Evolutionary conservation across 2,888 invertebrate species (phyloP).

Genomic region (Coelopa pilipes): DNA sequence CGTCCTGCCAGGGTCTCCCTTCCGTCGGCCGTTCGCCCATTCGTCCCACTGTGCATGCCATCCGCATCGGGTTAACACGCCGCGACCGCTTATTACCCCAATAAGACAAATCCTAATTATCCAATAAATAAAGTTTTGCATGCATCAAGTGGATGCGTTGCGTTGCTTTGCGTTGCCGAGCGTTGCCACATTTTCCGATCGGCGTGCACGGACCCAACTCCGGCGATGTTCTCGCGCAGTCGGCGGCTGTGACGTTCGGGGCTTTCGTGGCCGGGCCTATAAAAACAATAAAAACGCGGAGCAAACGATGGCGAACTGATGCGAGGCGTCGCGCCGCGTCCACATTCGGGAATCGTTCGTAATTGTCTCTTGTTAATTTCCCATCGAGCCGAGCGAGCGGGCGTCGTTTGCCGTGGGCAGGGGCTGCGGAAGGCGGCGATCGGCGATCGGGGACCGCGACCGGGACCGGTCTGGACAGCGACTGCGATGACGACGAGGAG

Average conservation of each 20-base stretch:
- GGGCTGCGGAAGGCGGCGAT: no score
- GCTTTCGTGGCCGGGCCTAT: slow-evolving; percentile 16
- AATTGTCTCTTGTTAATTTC: slow-evolving; percentile 60
- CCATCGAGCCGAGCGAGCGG: slow-evolving; percentile 47
- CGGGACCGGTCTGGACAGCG: background rate
- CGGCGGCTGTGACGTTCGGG: slow-evolving; percentile 23
- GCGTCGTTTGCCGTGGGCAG: slow-evolving; percentile 23
- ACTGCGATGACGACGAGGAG: background rate
- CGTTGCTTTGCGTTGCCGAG: background rate
- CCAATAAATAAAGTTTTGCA: slow-evolving; percentile 63
- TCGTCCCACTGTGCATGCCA: background rate
- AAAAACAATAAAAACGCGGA: slow-evolving; percentile 28
- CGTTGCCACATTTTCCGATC: slow-evolving; percentile 27
- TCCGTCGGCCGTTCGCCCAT: background rate
- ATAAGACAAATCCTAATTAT: slow-evolving; percentile 64
- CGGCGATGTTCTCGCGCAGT: slow-evolving; percentile 16
- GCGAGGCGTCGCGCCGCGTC: slow-evolving; percentile 24
- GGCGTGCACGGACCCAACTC: slow-evolving; percentile 3
- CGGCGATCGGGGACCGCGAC: background rate
- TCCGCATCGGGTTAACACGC: slow-evolving; percentile 47
- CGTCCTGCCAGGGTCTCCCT: no score
- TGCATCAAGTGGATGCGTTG: slow-evolving; percentile 45
- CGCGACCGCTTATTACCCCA: slow-evolving; percentile 54
- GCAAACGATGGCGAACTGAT: slow-evolving; percentile 29
- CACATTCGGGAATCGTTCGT: slow-evolving; percentile 17